Conservation (phyloP, 2,797 vertebrate genomes). For the Potorous gilbertii region DNA sequence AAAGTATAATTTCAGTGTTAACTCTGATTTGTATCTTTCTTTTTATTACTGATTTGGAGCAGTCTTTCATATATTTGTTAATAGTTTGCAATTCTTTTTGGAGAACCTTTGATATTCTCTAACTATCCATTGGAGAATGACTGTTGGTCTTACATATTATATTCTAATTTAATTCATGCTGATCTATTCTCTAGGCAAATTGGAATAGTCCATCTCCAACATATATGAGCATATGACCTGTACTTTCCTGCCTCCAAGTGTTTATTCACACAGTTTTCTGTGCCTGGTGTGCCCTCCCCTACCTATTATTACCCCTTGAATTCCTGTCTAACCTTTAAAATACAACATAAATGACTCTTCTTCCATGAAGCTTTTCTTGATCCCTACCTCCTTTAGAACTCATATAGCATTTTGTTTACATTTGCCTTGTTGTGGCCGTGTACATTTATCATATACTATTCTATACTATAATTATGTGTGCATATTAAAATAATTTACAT, state of each 20-base stretch:
- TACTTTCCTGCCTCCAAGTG: neutral
- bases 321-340: neutral
- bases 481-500: neutral
- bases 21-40: neutral
- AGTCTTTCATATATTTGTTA: neutral
- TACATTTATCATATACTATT: neutral
- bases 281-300: neutral
- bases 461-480: neutral
- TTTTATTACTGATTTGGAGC: neutral
- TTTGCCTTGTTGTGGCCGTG: neutral
- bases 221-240: neutral
- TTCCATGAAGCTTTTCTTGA: neutral
- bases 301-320: neutral
- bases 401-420: neutral
- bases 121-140: neutral
- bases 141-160: neutral
- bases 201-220: neutral
- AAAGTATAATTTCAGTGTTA: neutral
- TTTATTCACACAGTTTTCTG: neutral
- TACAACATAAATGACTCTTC: too few relatives aligned
- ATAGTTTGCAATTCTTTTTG: neutral
- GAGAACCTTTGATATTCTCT: neutral
- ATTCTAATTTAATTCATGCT: neutral
- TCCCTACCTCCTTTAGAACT: neutral
- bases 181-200: neutral